Evolutionary conservation across 2,113 vertebrate species (phyloP).

Genomic region (Indicator maculatus): DNA sequence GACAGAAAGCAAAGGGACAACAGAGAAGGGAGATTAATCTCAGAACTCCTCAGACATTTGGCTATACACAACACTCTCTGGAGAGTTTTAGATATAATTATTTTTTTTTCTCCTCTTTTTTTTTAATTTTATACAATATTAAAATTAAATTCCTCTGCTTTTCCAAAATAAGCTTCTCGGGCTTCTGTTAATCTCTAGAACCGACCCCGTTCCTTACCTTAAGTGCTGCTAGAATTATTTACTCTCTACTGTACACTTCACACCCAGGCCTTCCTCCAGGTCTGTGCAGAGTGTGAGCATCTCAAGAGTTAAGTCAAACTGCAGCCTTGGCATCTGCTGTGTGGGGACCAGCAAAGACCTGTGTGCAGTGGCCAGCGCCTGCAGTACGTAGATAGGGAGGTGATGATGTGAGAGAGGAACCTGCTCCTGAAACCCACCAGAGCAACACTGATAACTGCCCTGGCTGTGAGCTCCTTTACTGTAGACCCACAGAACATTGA

Average conservation of each 20-base stretch:
- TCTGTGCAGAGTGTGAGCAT: neutral
- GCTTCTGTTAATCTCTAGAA: neutral
- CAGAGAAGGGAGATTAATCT: neutral
- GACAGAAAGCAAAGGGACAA: no score
- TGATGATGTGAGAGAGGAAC: no score
- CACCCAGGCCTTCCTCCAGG: neutral
- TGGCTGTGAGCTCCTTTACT: no score
- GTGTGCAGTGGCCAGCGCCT: no score
- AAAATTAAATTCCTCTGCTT: slow-evolving; percentile 59
- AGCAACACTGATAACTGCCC: no score
- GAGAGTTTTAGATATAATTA: slow-evolving; percentile 39
- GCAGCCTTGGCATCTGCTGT: no score
- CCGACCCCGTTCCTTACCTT: neutral
- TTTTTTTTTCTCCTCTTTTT: no score
- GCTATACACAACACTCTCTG: slow-evolving; percentile 48
- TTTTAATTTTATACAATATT: slow-evolving; percentile 48
- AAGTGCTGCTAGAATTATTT: neutral
- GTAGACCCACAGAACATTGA: no score
- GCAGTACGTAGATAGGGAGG: no score
- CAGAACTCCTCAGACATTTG: neutral
- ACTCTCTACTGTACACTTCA: slow-evolving; percentile 25
- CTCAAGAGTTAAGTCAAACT: neutral
- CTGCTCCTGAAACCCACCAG: no score
- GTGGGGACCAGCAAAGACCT: no score
- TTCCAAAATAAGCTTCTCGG: slow-evolving; percentile 48